Percentiles rank a stretch among this genome's conserved stretches.
These are phyloP conservation scores for Zelleria hepariella DNA, from an alignment of 2,888 invertebrate species.

Conservation along the genomic window DNA sequence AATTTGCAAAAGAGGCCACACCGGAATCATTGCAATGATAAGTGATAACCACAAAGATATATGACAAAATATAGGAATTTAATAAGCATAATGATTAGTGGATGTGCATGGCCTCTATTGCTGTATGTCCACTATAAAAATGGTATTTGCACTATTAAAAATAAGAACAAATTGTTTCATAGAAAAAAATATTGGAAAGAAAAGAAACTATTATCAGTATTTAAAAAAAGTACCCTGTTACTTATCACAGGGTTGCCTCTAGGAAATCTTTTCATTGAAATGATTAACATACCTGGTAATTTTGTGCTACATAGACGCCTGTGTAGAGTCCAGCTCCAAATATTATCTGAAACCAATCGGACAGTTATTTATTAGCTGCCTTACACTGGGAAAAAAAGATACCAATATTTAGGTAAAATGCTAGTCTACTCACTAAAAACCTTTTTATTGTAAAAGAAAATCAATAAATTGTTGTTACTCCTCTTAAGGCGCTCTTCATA, in stretches of 20 bases:
- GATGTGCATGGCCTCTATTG: neutral
- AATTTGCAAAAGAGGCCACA: neutral
- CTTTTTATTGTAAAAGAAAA: too few relatives aligned
- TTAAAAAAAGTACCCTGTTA: too few relatives aligned
- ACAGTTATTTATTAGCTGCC: neutral
- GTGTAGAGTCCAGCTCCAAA: conserved; percentile 79
- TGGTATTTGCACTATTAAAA: too few relatives aligned
- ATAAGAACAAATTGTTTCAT: too few relatives aligned
- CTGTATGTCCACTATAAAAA: neutral
- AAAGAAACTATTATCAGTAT: too few relatives aligned
- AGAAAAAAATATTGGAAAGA: too few relatives aligned
- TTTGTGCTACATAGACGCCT: conserved; percentile 81
- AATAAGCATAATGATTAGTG: neutral
- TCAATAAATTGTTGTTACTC: too few relatives aligned
- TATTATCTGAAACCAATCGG: conserved; percentile 71
- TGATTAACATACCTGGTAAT: conserved; percentile 75
- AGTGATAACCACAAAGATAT: neutral
- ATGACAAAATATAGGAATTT: neutral
- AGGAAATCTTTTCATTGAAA: neutral
- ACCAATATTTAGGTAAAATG: too few relatives aligned
- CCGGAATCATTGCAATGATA: neutral
- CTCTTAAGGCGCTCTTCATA: too few relatives aligned
- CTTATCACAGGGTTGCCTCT: neutral
- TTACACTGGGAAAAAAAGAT: neutral
- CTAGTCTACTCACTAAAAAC: too few relatives aligned